A percentile compares a stretch with the other conserved stretches of the same genome.
These are phyloP conservation scores for Ommatoiulus sabulosus DNA, from an alignment of 2,888 invertebrate species.

Conservation along the genomic window DNA sequence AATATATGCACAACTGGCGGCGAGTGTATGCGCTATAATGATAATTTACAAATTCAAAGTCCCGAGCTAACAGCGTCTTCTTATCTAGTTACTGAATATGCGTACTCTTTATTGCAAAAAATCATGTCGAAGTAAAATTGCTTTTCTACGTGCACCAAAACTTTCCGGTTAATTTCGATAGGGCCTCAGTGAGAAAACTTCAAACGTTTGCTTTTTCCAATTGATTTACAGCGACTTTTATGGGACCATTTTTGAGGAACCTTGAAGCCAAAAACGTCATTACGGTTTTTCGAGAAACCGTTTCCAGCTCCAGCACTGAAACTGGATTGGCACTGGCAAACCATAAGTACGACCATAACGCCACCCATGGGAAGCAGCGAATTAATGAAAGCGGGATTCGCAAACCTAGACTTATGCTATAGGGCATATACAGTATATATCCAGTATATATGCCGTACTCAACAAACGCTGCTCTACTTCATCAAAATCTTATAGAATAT, in stretches of 20 bases:
- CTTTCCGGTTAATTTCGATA: neutral
- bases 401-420: neutral
- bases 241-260: neutral
- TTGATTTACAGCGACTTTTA: neutral
- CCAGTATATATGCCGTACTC: no score
- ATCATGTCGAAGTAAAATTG: constrained; percentile 1
- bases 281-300: no score
- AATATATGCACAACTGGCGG: neutral
- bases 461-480: neutral
- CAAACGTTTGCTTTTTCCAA: neutral
- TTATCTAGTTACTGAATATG: neutral
- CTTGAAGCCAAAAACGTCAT: neutral
- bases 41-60: neutral
- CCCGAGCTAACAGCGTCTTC: neutral
- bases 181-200: neutral
- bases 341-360: neutral
- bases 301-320: neutral
- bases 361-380: neutral
- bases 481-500: constrained; percentile 19
- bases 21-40: neutral
- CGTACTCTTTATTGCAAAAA: neutral
- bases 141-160: neutral
- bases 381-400: constrained; percentile 19
- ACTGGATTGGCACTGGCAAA: neutral
- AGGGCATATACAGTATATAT: no score